Evolutionary conservation across 2,113 vertebrate species (phyloP).

Genomic region (Pseudopodoces humilis): DNA sequence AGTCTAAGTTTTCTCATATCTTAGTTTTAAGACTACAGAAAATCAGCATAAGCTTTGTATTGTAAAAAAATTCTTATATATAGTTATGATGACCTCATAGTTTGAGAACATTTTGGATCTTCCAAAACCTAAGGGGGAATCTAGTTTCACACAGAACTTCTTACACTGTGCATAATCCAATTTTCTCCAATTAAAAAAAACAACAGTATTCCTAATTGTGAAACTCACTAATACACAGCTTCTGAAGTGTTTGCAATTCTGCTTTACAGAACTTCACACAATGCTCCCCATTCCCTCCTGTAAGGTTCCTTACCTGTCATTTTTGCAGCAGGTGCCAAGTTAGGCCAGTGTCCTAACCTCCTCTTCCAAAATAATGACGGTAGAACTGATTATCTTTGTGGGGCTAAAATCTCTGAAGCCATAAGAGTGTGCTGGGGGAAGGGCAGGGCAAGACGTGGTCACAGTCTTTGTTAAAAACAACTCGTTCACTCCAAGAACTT

Average conservation of each 20-base stretch:
- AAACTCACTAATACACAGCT: not conserved
- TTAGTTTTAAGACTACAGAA: not conserved
- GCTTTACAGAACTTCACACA: not conserved
- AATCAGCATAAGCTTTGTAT: not conserved
- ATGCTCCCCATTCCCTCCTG: slow-evolving; percentile 8
- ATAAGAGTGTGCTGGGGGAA: slow-evolving; percentile 12
- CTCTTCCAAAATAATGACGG: slow-evolving; percentile 56
- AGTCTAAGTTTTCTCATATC: not conserved
- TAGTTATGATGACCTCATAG: not conserved
- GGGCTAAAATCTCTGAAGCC: slow-evolving; percentile 56
- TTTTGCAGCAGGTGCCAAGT: slow-evolving; percentile 51
- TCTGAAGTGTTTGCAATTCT: not conserved
- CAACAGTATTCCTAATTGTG: not conserved
- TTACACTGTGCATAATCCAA: not conserved
- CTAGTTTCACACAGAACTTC: not conserved
- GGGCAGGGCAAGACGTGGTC: slow-evolving; percentile 21
- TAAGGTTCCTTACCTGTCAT: slow-evolving; percentile 60
- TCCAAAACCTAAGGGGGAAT: not conserved
- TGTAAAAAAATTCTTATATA: not conserved
- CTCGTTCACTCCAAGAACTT: not conserved
- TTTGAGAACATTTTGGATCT: not conserved
- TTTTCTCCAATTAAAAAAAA: not conserved
- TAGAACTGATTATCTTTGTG: slow-evolving; percentile 53
- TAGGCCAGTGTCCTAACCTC: slow-evolving; percentile 50
- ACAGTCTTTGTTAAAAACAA: not conserved